Conservation (phyloP, 1,140 invertebrate genomes). For the Saccostrea cuccullata region DNA sequence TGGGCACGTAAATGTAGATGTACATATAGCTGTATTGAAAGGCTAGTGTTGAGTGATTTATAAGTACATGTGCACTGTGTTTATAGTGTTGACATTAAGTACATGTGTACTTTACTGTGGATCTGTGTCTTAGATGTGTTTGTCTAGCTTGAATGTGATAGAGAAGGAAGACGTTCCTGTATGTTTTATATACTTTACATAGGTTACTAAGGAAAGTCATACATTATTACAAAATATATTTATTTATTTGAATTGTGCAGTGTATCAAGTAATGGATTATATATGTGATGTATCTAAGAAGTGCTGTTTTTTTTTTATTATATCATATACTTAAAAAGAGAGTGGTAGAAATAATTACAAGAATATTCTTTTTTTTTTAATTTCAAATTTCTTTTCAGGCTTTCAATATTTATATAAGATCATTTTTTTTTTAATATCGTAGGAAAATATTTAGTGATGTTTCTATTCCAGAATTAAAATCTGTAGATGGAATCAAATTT, state of each 20-base stretch:
- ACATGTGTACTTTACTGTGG: background rate
- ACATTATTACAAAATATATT: background rate
- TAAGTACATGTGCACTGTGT: background rate
- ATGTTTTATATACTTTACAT: background rate
- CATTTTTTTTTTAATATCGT: too few relatives aligned
- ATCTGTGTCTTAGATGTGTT: background rate
- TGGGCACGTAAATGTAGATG: background rate
- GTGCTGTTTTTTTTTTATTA: background rate
- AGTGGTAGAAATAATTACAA: too few relatives aligned
- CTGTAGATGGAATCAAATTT: background rate
- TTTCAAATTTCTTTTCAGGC: too few relatives aligned
- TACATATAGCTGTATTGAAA: background rate
- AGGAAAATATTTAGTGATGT: too few relatives aligned
- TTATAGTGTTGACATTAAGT: too few relatives aligned
- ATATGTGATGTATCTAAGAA: background rate
- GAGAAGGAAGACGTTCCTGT: background rate
- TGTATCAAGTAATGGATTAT: background rate
- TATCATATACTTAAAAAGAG: background rate
- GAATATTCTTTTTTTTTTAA: too few relatives aligned
- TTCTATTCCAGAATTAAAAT: background rate
- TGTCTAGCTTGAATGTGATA: conserved; percentile 33
- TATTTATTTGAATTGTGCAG: conserved; percentile 29
- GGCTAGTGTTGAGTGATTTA: conserved; percentile 11
- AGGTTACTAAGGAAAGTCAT: conserved; percentile 3
- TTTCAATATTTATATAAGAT: too few relatives aligned